A percentile compares a stretch with the other conserved stretches of the same genome.
These are phyloP conservation scores for Coreius guichenoti DNA, from an alignment of 2,797 vertebrate species.

Conservation along the genomic window DNA sequence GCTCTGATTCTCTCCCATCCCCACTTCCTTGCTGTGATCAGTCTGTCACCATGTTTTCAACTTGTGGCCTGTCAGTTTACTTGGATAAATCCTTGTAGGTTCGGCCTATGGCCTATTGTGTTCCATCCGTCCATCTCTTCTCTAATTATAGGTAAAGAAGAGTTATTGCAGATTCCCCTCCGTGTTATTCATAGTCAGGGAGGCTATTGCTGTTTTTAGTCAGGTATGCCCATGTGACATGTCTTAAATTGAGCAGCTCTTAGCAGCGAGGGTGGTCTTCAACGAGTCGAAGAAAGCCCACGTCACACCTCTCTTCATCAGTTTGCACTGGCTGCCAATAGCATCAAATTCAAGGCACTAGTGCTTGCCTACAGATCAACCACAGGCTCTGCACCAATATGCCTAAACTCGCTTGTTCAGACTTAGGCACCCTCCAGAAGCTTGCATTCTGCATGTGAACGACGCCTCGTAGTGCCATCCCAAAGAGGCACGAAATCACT, in stretches of 20 bases:
- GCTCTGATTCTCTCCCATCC: slow-evolving; percentile 15
- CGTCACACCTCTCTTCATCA: too few species aligned
- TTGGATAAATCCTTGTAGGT: not conserved
- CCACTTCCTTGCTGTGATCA: slow-evolving; percentile 27
- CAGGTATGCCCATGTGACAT: slow-evolving; percentile 74
- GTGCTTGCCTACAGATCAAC: too few species aligned
- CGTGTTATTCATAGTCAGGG: slow-evolving; percentile 36
- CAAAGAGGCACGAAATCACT: too few species aligned
- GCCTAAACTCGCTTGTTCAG: too few species aligned
- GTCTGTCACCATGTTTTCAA: slow-evolving; percentile 24
- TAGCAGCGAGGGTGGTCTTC: too few species aligned
- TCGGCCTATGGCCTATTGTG: not conserved
- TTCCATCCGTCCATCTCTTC: not conserved
- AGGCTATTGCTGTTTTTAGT: slow-evolving; percentile 72
- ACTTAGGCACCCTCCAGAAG: too few species aligned
- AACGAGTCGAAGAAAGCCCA: too few species aligned
- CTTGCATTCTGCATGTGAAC: too few species aligned
- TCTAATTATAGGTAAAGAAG: slow-evolving; percentile 54
- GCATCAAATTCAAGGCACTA: too few species aligned
- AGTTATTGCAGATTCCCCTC: slow-evolving; percentile 17
- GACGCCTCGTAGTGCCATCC: too few species aligned
- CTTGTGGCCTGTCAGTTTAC: slow-evolving; percentile 25
- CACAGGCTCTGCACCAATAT: too few species aligned
- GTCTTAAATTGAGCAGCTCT: slow-evolving; percentile 67
- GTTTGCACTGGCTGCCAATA: too few species aligned